Base-by-base conservation (phyloP, 1,140 invertebrate genomes). In the Caenorhabditis brenneri region DNA sequence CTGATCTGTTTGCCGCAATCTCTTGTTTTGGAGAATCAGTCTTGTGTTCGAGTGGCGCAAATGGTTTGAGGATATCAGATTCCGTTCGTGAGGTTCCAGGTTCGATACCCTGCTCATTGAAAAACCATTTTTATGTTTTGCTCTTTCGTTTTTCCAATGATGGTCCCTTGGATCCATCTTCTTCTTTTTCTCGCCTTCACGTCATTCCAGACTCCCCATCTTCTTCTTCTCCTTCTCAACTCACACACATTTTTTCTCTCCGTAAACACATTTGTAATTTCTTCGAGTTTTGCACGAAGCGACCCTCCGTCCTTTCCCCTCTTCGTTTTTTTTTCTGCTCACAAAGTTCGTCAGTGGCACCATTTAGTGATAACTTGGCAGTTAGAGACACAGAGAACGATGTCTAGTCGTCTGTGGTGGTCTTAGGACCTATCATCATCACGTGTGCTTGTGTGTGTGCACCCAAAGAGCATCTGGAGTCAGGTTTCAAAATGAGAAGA, bases 261-360 rank as follows among this genome's bases (percentile, higher is more conserved):
- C 65, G 65, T 74, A 74, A 74, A 74, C 65, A 74, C 65, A 74
- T 74, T 74, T 74, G 65, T 74, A 74, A 74, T 74, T 74, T 74
- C 65, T 74, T 74, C 65, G 65, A 42, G 65, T 74, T 74, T 46
- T 74, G 65, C 65, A 74, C 65, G 65, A 12, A 74, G 58, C 31
- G 58, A n/a, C 58, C 10, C 36, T 24, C n/a, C 36, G 6, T 33
- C 36, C 36, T 31, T 24, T 19, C 36, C 10, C 4, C 36, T 74
- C 65, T 74, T 15, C 24, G 6, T 27, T 9, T 27, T 27, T 5
- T 29, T 74, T 42, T 42, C 46, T 22, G 65, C 65, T 74, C 65
- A 42, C 65, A 74, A 74, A 74, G 65, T 74, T 74, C 36, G 36
- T 24, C 36, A 27, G 24, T 27, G 49, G 49, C 49, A 22, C 19